Evolutionary conservation across 1,140 invertebrate species (phyloP), one percentile per base, ranked within the genome.

Genomic region (Panonychus citri): DNA sequence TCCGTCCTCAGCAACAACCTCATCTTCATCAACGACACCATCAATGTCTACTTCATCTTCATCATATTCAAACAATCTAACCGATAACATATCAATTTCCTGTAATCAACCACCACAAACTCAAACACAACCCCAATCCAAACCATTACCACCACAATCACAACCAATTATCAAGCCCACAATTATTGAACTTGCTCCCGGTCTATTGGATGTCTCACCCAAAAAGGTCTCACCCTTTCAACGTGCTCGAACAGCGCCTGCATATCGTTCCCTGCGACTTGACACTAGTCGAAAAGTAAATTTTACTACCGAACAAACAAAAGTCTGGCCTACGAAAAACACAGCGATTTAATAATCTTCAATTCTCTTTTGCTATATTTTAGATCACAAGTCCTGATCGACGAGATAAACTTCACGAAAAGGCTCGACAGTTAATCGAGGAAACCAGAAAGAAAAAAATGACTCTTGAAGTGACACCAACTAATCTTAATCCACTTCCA

Each of bases 391-490:
- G 3, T 53, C 27, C 17, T 30, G 28, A 8, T 19, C 63, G 70
- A 25, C 68, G 73, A 54, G 68, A 69, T 52, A 70, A 73, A 59
- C 61, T 93, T 62, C 82, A 85, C 69, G 86, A 91, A 75, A 74
- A 84, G 72, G 88, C 88, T 54, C 79, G 85, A 67, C 77, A 85
- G 67, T 75, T 95, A 69, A 75, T 93, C 62, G 85, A 93, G 68
- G 83, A 86, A 64, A 81, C 85, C 15, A 79, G 81, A 69, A 75
- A 76, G 64, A 83, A 86, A 64, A 26, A 34, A 34, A 5, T 34
- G 12, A 12, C 30, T 7, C 5, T 15, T 19, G 17, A 39, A 58
- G 48, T 1, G 12, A 12, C 30, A n/a, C n/a, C n/a, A n/a, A n/a
- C n/a, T n/a, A n/a, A n/a, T 34, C 30, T 7, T 5, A 26, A 53